These are phyloP conservation scores for Lepisosteus oculatus DNA, from an alignment of 2,113 vertebrate species.

Conservation along the genomic window DNA sequence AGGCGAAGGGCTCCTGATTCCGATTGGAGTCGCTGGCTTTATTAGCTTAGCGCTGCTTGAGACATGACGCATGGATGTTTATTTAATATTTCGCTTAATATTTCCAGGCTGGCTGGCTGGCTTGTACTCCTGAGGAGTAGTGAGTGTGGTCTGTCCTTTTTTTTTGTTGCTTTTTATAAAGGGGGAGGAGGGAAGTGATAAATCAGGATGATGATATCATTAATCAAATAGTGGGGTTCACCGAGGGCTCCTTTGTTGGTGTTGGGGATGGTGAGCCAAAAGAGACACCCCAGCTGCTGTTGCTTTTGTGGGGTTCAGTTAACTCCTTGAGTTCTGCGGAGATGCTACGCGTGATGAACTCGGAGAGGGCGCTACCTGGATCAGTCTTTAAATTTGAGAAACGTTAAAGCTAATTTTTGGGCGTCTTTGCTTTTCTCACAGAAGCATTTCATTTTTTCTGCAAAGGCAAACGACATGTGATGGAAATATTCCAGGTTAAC, in stretches of 20 bases:
- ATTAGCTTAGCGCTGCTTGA: conserved; percentile 74
- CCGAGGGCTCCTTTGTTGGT: conserved; percentile 36
- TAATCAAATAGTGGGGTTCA: conserved; percentile 70
- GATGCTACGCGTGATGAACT: too few relatives aligned
- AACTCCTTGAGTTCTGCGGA: background rate
- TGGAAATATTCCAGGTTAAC: too few relatives aligned
- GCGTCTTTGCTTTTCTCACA: too few relatives aligned
- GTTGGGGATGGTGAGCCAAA: conserved; percentile 42
- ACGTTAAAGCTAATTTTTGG: too few relatives aligned
- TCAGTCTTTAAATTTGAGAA: too few relatives aligned
- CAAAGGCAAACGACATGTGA: too few relatives aligned
- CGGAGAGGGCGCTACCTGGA: too few relatives aligned
- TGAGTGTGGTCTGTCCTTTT: background rate
- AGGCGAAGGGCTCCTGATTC: conserved; percentile 48
- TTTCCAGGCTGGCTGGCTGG: conserved; percentile 60
- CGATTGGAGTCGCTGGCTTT: conserved; percentile 58
- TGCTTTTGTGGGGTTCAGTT: background rate
- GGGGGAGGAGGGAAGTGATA: conserved; percentile 61
- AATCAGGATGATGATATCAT: conserved; percentile 87
- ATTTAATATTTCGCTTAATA: conserved; percentile 86
- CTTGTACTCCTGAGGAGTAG: background rate
- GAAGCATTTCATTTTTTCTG: too few relatives aligned
- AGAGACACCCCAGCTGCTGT: background rate
- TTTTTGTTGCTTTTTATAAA: background rate
- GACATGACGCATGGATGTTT: conserved; percentile 82